Conservation (phyloP, 2,888 invertebrate species). For the Marronus borbonicus region DNA sequence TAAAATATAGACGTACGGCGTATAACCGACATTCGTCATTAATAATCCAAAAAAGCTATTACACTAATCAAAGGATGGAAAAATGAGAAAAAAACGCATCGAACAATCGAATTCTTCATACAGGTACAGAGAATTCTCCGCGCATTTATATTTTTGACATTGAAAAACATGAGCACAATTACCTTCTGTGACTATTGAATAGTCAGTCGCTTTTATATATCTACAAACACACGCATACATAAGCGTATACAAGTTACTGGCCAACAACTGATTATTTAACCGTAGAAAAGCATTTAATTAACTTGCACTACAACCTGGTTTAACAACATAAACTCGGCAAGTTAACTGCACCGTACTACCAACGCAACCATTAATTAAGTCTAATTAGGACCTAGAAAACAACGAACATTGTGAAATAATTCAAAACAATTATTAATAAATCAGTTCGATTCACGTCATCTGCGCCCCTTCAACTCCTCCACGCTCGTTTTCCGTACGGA, state of each 20-base stretch:
- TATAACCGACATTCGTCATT: constrained; percentile 9
- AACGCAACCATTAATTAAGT: constrained; percentile 58
- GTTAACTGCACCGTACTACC: constrained; percentile 55
- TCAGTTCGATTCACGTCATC: constrained; percentile 54
- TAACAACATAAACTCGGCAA: constrained; percentile 55
- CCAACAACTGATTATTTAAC: constrained; percentile 59
- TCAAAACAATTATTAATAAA: constrained; percentile 59
- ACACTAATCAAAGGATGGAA: constrained; percentile 38
- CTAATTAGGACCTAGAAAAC: constrained; percentile 58
- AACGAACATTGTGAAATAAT: constrained; percentile 56
- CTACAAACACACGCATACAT: constrained; percentile 1
- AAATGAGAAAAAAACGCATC: constrained; percentile 26
- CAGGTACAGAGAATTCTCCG: constrained; percentile 22
- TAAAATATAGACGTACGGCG: constrained; percentile 19
- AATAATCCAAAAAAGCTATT: constrained; percentile 27
- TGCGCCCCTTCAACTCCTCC: constrained; percentile 36
- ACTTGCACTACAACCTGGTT: constrained; percentile 58
- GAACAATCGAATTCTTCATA: constrained; percentile 30
- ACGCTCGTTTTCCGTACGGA: constrained; percentile 21
- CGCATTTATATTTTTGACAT: constrained; percentile 43
- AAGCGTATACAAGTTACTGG: constrained; percentile 33
- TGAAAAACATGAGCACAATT: constrained; percentile 44
- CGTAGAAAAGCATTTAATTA: constrained; percentile 60
- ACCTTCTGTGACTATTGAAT: constrained; percentile 42
- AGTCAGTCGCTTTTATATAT: constrained; percentile 33